Percentiles rank a stretch among this genome's conserved stretches.
These are phyloP conservation scores for Philonicus albiceps DNA, from an alignment of 2,888 invertebrate genomes.

Conservation along the genomic window DNA sequence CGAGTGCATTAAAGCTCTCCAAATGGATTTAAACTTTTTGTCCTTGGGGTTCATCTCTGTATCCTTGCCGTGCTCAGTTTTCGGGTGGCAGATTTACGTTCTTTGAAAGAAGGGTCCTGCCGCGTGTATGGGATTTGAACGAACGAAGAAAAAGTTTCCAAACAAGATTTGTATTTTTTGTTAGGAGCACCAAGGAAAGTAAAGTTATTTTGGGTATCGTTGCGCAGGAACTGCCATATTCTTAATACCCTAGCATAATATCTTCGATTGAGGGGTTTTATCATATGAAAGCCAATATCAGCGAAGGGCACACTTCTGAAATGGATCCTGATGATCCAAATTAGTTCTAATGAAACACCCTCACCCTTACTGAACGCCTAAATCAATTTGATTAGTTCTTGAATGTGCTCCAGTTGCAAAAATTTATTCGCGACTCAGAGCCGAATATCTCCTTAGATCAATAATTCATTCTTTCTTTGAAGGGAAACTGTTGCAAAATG, in stretches of 20 bases:
- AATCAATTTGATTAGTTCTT: not conserved
- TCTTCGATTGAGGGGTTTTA: conserved; percentile 7
- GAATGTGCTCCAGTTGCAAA: not conserved
- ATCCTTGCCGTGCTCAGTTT: conserved; percentile 14
- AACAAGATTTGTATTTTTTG: conserved; percentile 35
- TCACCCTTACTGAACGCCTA: not conserved
- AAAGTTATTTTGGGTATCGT: conserved; percentile 32
- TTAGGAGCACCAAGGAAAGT: conserved; percentile 5
- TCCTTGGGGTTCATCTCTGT: conserved; percentile 33
- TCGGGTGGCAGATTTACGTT: conserved; percentile 32
- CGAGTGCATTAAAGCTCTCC: conserved; percentile 39
- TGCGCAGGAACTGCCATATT: not conserved
- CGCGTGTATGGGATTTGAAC: conserved; percentile 36
- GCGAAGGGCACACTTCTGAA: conserved; percentile 9
- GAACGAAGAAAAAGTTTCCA: conserved; percentile 37
- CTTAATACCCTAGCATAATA: not conserved
- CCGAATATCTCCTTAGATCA: not conserved
- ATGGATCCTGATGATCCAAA: conserved; percentile 37
- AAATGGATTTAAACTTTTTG: conserved; percentile 41
- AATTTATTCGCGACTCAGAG: not conserved
- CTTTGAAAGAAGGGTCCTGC: conserved; percentile 1
- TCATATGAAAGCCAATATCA: conserved; percentile 20
- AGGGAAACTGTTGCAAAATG: not conserved
- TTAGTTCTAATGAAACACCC: conserved; percentile 6
- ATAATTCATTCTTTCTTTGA: not conserved